Conservation (phyloP, 2,113 vertebrate species). For the Callopanchax toddi region DNA sequence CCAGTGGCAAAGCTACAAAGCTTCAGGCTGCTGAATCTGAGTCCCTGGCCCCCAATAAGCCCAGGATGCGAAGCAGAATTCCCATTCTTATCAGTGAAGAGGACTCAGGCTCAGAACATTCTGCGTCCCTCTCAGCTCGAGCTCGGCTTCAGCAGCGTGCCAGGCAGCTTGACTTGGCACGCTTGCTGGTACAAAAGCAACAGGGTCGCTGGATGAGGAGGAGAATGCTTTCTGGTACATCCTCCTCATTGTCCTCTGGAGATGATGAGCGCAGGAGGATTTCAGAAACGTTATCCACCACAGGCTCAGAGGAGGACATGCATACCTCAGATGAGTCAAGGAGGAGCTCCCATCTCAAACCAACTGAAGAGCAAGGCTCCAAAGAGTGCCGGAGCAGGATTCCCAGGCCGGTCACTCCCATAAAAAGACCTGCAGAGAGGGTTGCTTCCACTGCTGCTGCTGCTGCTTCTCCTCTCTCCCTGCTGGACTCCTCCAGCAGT, state of each 20-base stretch:
- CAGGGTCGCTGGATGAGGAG: conserved; percentile 85
- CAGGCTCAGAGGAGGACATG: conserved; percentile 91
- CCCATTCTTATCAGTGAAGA: conserved; percentile 90
- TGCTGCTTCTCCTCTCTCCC: neutral
- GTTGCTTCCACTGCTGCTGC: conserved; percentile 29
- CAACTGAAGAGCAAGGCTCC: conserved; percentile 68
- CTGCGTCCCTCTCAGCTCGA: conserved; percentile 77
- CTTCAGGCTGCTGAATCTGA: conserved; percentile 1
- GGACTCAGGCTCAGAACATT: conserved; percentile 86
- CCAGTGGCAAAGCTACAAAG: conserved; percentile 15
- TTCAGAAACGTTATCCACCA: conserved; percentile 87
- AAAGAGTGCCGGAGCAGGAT: conserved; percentile 84
- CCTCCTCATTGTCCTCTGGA: conserved; percentile 88
- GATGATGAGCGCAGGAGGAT: conserved; percentile 82
- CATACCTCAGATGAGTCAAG: conserved; percentile 85
- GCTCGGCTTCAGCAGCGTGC: conserved; percentile 78
- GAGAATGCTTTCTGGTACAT: conserved; percentile 85
- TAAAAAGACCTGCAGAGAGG: conserved; percentile 60
- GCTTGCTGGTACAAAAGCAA: conserved; percentile 88
- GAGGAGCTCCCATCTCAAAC: conserved; percentile 71
- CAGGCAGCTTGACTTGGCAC: conserved; percentile 84
- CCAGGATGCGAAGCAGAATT: conserved; percentile 85
- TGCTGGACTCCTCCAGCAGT: conserved; percentile 35
- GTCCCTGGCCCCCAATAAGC: conserved; percentile 3
- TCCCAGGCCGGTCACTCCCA: conserved; percentile 84